These are phyloP conservation scores for Ovis canadensis DNA, from an alignment of 2,113 vertebrate genomes.

Conservation along the genomic window DNA sequence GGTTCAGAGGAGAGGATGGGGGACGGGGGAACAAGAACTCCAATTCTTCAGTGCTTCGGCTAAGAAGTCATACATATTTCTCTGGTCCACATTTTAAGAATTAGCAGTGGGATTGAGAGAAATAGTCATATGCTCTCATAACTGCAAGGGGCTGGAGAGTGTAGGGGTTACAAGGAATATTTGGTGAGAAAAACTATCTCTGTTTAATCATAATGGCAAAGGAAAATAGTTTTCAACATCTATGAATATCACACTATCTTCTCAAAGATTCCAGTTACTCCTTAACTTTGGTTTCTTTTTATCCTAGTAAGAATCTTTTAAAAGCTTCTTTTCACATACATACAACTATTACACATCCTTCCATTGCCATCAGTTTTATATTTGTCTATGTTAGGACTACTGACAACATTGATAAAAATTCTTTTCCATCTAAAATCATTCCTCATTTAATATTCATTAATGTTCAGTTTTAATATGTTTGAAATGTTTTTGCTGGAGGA, in stretches of 20 bases:
- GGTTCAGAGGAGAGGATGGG: not conserved
- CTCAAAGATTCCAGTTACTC: not conserved
- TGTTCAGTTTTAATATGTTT: not conserved
- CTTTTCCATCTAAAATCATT: not conserved
- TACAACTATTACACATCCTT: not conserved
- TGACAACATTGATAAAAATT: not conserved
- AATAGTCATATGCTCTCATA: not conserved
- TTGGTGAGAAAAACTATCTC: not conserved
- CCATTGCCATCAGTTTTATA: not conserved
- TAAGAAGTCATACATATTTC: not conserved
- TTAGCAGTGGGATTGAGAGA: not conserved
- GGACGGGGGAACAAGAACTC: not conserved
- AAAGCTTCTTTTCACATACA: not conserved
- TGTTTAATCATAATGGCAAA: not conserved
- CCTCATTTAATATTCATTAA: not conserved
- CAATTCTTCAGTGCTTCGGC: not conserved
- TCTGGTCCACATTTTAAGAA: too few species aligned
- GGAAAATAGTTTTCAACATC: not conserved
- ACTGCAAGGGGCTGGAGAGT: not conserved
- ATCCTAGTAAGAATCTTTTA: not conserved
- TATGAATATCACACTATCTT: not conserved
- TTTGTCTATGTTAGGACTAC: not conserved
- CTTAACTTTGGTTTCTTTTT: not conserved
- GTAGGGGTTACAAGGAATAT: not conserved
- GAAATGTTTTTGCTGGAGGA: not conserved